Evolutionary conservation across 2,113 vertebrate species (phyloP).

Genomic region (Climacteris rufus): DNA sequence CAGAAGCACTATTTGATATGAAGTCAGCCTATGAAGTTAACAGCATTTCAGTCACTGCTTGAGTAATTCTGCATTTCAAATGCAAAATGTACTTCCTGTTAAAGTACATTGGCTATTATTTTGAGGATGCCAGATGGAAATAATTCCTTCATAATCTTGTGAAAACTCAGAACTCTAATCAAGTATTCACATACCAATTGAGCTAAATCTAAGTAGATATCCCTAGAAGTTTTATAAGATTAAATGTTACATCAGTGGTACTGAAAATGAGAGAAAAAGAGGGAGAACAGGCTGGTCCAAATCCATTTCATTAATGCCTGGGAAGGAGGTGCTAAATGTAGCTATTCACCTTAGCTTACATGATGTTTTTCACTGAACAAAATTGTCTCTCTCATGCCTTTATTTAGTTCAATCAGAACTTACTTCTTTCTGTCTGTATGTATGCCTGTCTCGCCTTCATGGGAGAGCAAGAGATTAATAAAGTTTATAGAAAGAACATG

Average conservation of each 20-base stretch:
- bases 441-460: background rate
- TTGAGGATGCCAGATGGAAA: background rate
- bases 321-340: background rate
- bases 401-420: background rate
- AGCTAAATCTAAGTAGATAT: background rate
- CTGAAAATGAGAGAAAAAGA: background rate
- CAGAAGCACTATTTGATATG: background rate
- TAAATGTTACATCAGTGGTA: background rate
- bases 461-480: background rate
- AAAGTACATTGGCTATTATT: background rate
- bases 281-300: background rate
- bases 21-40: background rate
- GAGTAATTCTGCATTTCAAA: background rate
- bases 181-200: background rate
- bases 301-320: background rate
- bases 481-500: background rate
- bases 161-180: background rate
- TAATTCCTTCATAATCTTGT: background rate
- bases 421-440: background rate
- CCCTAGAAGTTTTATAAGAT: background rate
- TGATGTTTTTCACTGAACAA: background rate
- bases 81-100: background rate
- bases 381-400: background rate
- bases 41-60: background rate
- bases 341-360: background rate